Percentiles rank a stretch among this genome's conserved stretches.
Conservation (phyloP, 2,888 invertebrate species). For the Agrotis exclamationis region DNA sequence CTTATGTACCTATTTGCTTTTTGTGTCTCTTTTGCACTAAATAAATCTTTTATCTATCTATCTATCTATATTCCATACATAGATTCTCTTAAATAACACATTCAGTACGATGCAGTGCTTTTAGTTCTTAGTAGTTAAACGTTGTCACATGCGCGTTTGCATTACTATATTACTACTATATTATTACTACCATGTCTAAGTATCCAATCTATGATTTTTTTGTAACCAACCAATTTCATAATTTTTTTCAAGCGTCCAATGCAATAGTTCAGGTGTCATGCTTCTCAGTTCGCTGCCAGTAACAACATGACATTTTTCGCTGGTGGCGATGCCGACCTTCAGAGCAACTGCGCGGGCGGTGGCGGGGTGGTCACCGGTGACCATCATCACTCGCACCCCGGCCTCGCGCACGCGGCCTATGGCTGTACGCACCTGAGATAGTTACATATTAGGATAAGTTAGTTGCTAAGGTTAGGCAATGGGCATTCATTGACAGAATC, state of each 20-base stretch:
- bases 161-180: no score
- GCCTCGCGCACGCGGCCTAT: slow-evolving; percentile 93
- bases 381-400: slow-evolving; percentile 95
- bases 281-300: slow-evolving; percentile 91
- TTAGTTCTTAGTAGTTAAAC: no score
- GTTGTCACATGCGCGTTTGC: no score
- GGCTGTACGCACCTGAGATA: slow-evolving; percentile 85
- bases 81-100: background rate
- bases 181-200: no score
- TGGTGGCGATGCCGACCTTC: slow-evolving; percentile 94
- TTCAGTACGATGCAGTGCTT: background rate
- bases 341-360: slow-evolving; percentile 95
- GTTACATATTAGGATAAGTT: background rate
- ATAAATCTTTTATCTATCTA: no score
- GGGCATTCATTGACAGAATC: background rate
- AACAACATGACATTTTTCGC: slow-evolving; percentile 89
- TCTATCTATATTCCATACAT: background rate
- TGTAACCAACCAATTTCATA: slow-evolving; percentile 81
- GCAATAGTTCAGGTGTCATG: slow-evolving; percentile 90
- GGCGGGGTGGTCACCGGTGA: slow-evolving; percentile 96
- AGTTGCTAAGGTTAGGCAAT: background rate
- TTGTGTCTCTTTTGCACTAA: no score
- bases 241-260: slow-evolving; percentile 85
- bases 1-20: no score
- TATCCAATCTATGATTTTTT: no score